Percentiles rank a stretch among this genome's conserved stretches.
Evolutionary conservation across 2,113 vertebrate species (phyloP).

Genomic region (Oplegnathus fasciatus): DNA sequence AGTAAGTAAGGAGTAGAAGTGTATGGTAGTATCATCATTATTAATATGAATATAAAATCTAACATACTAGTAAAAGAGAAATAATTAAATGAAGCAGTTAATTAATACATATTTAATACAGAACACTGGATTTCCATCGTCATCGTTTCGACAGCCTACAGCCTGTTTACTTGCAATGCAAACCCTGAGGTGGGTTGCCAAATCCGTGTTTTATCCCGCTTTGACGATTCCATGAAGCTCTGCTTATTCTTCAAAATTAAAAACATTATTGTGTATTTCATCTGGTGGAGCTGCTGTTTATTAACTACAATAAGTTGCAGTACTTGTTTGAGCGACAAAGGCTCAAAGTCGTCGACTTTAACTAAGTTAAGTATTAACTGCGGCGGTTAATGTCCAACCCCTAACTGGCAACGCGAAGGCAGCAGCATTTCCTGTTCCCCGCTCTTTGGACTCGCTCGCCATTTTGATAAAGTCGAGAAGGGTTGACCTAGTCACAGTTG

Average conservation of each 20-base stretch:
- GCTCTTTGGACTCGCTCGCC: slow-evolving; percentile 52
- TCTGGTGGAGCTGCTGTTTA: accelerated
- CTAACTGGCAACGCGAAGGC: slow-evolving; percentile 39
- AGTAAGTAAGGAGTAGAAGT: too few species aligned
- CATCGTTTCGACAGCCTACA: not conserved
- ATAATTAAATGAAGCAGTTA: not conserved
- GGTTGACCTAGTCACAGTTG: not conserved
- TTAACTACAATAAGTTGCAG: accelerated
- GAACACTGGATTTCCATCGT: not conserved
- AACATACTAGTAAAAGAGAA: not conserved
- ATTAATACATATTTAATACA: not conserved
- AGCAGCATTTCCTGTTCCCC: slow-evolving; percentile 30
- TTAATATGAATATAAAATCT: not conserved
- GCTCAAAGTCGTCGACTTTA: not conserved
- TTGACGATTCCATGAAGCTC: not conserved
- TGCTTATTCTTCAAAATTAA: accelerated
- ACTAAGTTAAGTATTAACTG: not conserved
- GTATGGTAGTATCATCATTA: too few species aligned
- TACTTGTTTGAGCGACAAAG: not conserved
- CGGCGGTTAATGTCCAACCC: not conserved
- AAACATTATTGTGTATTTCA: accelerated
- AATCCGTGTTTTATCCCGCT: not conserved
- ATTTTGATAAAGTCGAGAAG: slow-evolving; percentile 62
- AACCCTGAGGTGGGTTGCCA: slow-evolving; percentile 50
- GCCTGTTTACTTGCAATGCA: not conserved